These are phyloP conservation scores for Trichomalopsis sarcophagae DNA, from an alignment of 1,140 invertebrate genomes.

Conservation along the genomic window DNA sequence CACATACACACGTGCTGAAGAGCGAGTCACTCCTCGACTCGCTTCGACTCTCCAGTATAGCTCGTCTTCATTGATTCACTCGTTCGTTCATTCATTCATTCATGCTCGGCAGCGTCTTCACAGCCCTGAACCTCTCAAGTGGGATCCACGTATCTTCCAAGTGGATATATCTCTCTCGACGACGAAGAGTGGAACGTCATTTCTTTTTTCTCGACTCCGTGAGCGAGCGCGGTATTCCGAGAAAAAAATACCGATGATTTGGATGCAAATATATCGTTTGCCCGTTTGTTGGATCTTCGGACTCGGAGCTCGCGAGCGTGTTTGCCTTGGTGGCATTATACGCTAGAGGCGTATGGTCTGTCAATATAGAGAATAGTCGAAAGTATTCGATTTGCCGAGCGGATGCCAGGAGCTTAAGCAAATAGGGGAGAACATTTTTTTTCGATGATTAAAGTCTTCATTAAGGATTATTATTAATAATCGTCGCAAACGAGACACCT, in stretches of 20 bases:
- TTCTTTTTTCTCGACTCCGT: constrained; percentile 8
- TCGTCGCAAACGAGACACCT: not conserved
- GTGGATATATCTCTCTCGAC: not conserved
- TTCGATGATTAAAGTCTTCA: too few relatives aligned
- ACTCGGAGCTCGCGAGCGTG: too few relatives aligned
- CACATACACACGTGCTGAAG: not conserved
- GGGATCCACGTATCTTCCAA: not conserved
- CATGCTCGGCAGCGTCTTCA: not conserved
- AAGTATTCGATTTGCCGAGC: too few relatives aligned
- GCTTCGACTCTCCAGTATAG: not conserved
- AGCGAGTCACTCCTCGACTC: constrained; percentile 8
- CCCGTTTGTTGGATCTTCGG: not conserved
- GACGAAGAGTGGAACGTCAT: constrained; percentile 32
- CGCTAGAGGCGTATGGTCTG: too few relatives aligned
- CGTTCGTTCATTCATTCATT: constrained; percentile 6
- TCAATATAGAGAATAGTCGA: too few relatives aligned
- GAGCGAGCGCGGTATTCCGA: not conserved
- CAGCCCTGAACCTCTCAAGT: constrained; percentile 33
- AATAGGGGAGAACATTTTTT: too few relatives aligned
- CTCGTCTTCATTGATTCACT: not conserved
- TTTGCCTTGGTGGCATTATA: too few relatives aligned
- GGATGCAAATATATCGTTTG: constrained; percentile 1
- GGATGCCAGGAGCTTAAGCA: too few relatives aligned
- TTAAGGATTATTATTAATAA: not conserved
- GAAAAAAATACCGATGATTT: constrained; percentile 1